Percentiles rank a stretch among this genome's conserved stretches.
phyloP scores from a whole-genome alignment of 2,888 invertebrate genomes.

The Acanthosoma haemorrhoidale region DNA sequence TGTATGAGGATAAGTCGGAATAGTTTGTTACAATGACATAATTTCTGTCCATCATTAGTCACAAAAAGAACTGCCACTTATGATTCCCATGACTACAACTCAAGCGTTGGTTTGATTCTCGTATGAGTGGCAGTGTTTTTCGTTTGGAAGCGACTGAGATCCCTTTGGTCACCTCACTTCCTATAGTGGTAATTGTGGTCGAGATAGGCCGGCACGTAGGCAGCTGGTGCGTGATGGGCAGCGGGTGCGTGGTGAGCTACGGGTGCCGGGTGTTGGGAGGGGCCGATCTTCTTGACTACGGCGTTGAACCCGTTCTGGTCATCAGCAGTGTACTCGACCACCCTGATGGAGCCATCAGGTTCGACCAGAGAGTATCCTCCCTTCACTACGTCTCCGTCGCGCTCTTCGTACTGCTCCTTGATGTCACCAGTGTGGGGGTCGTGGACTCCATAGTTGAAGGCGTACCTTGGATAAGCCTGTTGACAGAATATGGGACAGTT shows the following conservation, averaged over 20 bases:
- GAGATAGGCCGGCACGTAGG: constrained; percentile 3
- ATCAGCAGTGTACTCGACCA: constrained; percentile 39
- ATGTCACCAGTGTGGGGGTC: constrained; percentile 58
- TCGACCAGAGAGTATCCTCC: constrained; percentile 37
- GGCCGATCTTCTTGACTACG: constrained; percentile 39
- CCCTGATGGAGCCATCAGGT: constrained; percentile 36
- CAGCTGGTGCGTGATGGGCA: constrained; percentile 19
- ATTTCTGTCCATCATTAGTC: too few species aligned
- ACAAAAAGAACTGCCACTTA: not conserved
- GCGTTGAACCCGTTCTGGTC: constrained; percentile 39
- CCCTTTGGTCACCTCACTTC: not conserved
- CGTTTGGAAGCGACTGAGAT: not conserved
- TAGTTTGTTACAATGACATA: too few species aligned
- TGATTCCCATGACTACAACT: too few species aligned
- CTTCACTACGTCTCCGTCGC: constrained; percentile 49
- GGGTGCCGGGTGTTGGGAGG: constrained; percentile 35
- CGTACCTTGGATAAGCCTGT: constrained; percentile 60
- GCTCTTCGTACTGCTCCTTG: constrained; percentile 54
- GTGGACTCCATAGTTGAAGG: constrained; percentile 56
- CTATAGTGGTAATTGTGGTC: constrained; percentile 24
- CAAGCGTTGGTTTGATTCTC: not conserved
- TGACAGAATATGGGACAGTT: not conserved
- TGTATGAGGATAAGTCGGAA: too few species aligned
- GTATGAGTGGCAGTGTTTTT: not conserved
- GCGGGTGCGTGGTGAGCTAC: constrained; percentile 19